These are phyloP conservation scores for Boulengeromyrus knoepffleri DNA, from an alignment of 2,113 vertebrate species.

Conservation along the genomic window DNA sequence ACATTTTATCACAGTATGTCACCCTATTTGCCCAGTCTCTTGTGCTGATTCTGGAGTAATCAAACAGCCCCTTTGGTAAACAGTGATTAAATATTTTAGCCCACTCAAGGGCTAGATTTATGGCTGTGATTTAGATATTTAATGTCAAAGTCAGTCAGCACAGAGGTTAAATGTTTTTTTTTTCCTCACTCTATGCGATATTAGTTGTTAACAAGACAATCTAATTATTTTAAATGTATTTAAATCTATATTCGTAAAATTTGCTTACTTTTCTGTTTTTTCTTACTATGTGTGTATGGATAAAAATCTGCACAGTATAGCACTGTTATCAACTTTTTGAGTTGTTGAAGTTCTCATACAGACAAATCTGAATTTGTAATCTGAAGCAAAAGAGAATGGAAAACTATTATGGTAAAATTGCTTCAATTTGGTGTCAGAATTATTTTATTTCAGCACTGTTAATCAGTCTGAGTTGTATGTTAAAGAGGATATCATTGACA, in stretches of 20 bases:
- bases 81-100: constrained; percentile 18
- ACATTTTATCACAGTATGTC: constrained; percentile 18
- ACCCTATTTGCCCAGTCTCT: constrained; percentile 16
- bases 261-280: neutral
- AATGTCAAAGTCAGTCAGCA: constrained; percentile 9
- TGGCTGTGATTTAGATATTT: constrained; percentile 18
- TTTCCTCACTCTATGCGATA: neutral
- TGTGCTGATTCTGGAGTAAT: constrained; percentile 10
- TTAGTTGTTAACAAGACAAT: neutral
- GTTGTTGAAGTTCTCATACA: neutral
- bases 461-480: neutral
- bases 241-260: neutral
- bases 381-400: neutral
- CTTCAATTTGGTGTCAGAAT: neutral
- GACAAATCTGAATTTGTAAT: neutral
- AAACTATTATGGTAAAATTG: neutral
- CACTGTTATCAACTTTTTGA: neutral
- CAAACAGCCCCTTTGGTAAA: constrained; percentile 22
- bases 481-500: neutral
- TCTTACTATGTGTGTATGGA: neutral
- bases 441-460: neutral
- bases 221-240: neutral
- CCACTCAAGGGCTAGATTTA: constrained; percentile 21
- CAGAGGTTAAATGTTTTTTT: constrained; percentile 6
- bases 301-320: neutral